Percentiles rank a stretch among this genome's conserved stretches.
These are phyloP conservation scores for Rhagologus leucostigma DNA, from an alignment of 2,113 vertebrate genomes.

Conservation along the genomic window DNA sequence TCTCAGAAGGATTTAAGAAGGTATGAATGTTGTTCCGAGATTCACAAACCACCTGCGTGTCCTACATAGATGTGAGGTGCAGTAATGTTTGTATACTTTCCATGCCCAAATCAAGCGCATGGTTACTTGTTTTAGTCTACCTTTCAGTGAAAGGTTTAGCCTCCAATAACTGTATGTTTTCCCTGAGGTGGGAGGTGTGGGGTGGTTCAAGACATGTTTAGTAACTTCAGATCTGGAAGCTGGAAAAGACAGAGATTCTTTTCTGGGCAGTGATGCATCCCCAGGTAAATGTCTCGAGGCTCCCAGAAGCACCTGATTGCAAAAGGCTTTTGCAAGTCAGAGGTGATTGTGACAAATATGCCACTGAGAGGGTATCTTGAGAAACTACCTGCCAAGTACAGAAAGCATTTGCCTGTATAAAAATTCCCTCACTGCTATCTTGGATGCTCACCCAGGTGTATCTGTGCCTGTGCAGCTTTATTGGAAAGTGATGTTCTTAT, in stretches of 20 bases:
- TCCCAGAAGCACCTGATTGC: neutral
- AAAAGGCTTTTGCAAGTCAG: neutral
- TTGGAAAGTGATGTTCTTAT: neutral
- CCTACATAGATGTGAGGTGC: neutral
- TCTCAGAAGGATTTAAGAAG: neutral
- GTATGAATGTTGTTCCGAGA: neutral
- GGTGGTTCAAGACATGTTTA: neutral
- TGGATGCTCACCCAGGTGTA: neutral
- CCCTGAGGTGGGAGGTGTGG: neutral
- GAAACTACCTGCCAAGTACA: neutral
- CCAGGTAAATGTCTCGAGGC: neutral
- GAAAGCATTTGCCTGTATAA: neutral
- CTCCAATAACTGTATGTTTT: neutral
- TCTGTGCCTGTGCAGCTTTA: neutral
- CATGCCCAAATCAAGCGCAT: accelerated
- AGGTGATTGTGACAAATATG: neutral
- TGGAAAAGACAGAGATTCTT: neutral
- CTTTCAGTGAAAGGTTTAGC: neutral
- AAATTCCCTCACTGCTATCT: neutral
- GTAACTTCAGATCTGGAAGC: neutral
- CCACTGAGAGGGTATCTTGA: neutral
- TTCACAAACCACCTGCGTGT: neutral
- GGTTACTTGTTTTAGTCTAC: neutral
- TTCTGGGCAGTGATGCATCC: neutral
- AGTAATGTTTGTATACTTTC: neutral